phyloP scores from a whole-genome alignment of 2,888 invertebrate genomes.

The Microctonus hyperodae region DNA sequence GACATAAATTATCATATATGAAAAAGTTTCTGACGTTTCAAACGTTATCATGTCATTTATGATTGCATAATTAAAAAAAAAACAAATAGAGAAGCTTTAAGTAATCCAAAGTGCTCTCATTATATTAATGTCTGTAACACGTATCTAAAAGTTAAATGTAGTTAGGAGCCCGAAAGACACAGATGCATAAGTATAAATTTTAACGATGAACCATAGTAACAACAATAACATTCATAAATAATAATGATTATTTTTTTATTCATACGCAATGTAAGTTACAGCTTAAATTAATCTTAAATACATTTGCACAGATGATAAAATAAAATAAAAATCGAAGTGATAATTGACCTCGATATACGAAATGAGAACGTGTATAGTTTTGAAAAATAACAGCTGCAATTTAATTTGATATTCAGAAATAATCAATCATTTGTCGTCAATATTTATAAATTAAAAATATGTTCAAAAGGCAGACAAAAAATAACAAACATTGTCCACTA shows the following conservation, averaged over 20 bases:
- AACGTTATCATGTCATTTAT: slow-evolving; percentile 37
- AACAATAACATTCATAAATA: background rate
- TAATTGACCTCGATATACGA: background rate
- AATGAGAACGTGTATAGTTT: background rate
- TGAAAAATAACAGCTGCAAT: slow-evolving; percentile 15
- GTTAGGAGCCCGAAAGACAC: slow-evolving; percentile 41
- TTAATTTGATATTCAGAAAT: background rate
- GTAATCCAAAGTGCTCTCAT: slow-evolving; percentile 26
- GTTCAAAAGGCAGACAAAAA: background rate
- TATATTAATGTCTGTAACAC: background rate
- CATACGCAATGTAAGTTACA: background rate
- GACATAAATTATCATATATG: background rate
- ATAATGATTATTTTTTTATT: background rate
- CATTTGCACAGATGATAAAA: background rate
- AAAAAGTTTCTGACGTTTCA: slow-evolving; percentile 28
- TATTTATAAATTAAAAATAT: background rate
- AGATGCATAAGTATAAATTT: background rate
- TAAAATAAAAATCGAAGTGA: background rate
- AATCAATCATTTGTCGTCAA: background rate
- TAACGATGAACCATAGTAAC: background rate
- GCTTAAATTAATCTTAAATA: background rate
- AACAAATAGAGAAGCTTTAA: background rate
- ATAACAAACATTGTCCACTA: slow-evolving; percentile 12
- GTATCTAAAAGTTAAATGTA: background rate
- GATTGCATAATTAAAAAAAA: background rate